Evolutionary conservation across 2,888 invertebrate genomes (phyloP), one percentile per base, ranked within the genome.

Genomic region (Eulithis prunata): DNA sequence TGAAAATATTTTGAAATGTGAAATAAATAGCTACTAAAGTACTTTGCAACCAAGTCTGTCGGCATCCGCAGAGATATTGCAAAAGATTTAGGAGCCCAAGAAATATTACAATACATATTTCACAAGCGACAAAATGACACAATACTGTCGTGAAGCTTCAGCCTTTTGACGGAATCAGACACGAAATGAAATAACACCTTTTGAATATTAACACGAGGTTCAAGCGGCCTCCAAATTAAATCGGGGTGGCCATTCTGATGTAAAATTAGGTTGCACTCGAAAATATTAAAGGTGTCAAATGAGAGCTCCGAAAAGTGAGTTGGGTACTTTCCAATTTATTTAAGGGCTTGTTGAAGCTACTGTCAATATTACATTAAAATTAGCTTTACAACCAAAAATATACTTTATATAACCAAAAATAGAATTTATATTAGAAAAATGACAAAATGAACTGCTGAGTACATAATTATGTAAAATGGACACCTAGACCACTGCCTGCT

Each of bases 71-170:
- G n/a, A 61, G 21, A 46, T 47, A 55, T 54, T 47, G 53, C 46
- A 55, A 60, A 60, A 60, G 45, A 60, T 60, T 60, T 55, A 47
- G 47, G 38, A 47, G 14, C 54, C n/a, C 14, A 12, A 32, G 21
- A 49, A 41, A 61, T 54, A 55, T 54, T 45, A 59, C 52, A 52
- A n/a, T 32, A 32, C 32, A 52, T 43, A n/a, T 41, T 36, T 46
- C 38, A 41, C 8, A 10, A 14, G 28, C 12, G 14, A 51, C 49
- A 21, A 58, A 14, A 51, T 21, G 21, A 41, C 41, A 41, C 41
- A 12, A 51, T 12, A 21, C 6, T 28, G 41, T 11, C 14, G 28
- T 43, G n/a, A 5, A 41, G 51, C 43, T 52, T 59, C 51, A 41
- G 13, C 21, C 21, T 21, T 51, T 52, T 52, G 49, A 57, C 38